Evolutionary conservation across 2,888 invertebrate species (phyloP), one percentile per base, ranked within the genome.

Genomic region (Dermolepida albohirtum): DNA sequence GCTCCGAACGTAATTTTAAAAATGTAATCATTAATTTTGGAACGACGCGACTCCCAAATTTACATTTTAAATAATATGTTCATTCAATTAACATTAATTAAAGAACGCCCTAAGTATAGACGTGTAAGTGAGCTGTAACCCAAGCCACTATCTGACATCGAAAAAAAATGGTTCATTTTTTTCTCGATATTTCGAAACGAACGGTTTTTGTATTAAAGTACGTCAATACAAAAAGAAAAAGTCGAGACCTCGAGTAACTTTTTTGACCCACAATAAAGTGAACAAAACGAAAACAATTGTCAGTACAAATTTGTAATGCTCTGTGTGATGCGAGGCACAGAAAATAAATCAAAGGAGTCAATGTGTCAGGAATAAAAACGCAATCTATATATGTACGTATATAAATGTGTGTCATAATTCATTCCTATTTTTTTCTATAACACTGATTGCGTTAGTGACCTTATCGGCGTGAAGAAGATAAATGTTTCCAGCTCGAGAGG

Each of bases 381-480:
- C 69, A 66, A 71, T 69, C 67, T 73, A 51, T 66, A 68, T 70
- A 70, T 65, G 62, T 71, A 71, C 62, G 55, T 71, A 69, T 68
- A 68, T 68, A 69, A 66, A 72, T 70, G 67, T 55, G 43, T 47
- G 57, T 49, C 63, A 70, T 70, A 68, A 65, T 65, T 71, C 71
- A 71, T 71, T 55, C 64, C 27, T 54, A 57, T 69, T 68, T 71
- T n/a, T 22, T 66, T 65, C 50, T 69, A 65, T 67, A 70, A 68
- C 70, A 64, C 57, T 70, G 71, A 71, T 71, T 68, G 70, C 67
- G 70, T 72, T 72, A 74, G 73, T 74, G 74, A 74, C 72, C 75
- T 70, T 72, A 72, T 72, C 76, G 73, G 78, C 74, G 78, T 77
- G 78, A 79, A 78, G 77, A 79, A 76, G 79, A 79, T 79, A 75